Evolutionary conservation across 2,888 invertebrate genomes (phyloP).

Genomic region (Diplazon laetatorius): DNA sequence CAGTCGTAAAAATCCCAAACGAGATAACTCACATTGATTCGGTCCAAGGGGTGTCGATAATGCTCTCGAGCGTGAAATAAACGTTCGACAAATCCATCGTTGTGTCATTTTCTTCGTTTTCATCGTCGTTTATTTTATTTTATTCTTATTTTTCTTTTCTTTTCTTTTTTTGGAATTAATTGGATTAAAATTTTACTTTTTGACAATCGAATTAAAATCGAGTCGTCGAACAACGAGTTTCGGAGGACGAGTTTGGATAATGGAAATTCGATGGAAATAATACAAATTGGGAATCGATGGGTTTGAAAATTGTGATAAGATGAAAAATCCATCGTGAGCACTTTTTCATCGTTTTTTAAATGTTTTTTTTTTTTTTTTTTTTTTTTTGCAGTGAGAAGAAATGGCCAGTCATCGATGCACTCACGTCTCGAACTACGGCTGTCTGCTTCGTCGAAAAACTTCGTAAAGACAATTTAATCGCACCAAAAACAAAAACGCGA

Average conservation of each 20-base stretch:
- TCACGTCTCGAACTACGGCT: background rate
- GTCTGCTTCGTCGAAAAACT: background rate
- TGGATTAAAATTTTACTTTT: no score
- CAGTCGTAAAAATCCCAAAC: slow-evolving; percentile 65
- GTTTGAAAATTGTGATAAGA: no score
- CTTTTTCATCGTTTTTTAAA: no score
- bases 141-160: no score
- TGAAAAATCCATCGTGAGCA: no score
- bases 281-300: no score
- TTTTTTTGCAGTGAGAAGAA: background rate
- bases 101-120: background rate
- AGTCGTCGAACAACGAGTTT: no score
- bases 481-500: background rate
- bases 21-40: slow-evolving; percentile 68
- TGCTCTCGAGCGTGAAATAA: background rate
- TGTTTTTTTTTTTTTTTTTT: background rate
- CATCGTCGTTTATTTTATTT: no score
- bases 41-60: slow-evolving; percentile 57
- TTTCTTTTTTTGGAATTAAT: no score
- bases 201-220: no score
- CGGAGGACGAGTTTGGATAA: no score
- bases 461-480: background rate
- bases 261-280: no score
- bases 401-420: slow-evolving; percentile 5
- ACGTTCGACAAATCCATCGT: background rate